Conservation (phyloP, 2,888 invertebrate genomes). For the Agriopis leucophaearia region DNA sequence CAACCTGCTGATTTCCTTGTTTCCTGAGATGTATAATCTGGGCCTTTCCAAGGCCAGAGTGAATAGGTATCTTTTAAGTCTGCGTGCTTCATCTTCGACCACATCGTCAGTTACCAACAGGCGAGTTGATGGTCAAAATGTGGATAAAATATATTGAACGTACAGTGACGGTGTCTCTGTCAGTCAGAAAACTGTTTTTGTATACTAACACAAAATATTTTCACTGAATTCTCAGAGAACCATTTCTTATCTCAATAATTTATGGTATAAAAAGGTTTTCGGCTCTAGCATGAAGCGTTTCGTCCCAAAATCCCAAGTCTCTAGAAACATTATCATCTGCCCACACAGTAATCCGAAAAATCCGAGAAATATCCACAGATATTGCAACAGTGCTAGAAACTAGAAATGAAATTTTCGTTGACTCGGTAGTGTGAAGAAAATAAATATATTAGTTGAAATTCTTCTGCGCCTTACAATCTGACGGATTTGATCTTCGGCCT, state of each 20-base stretch:
- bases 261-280: constrained; percentile 20
- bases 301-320: constrained; percentile 17
- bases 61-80: too few relatives aligned
- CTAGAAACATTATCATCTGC: constrained; percentile 18
- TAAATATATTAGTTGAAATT: neutral
- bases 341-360: constrained; percentile 10
- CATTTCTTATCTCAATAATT: constrained; percentile 21
- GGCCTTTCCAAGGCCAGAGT: too few relatives aligned
- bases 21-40: too few relatives aligned
- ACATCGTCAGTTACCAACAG: too few relatives aligned
- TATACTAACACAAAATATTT: constrained; percentile 3
- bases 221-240: neutral
- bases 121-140: too few relatives aligned
- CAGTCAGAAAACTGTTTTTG: neutral
- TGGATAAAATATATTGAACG: neutral
- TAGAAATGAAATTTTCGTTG: constrained; percentile 2
- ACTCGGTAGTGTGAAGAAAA: neutral
- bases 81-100: too few relatives aligned
- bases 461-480: too few relatives aligned
- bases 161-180: neutral
- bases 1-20: too few relatives aligned
- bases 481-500: too few relatives aligned
- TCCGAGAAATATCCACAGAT: constrained; percentile 8
- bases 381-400: neutral
- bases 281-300: constrained; percentile 9